phyloP scores from a whole-genome alignment of 1,140 invertebrate species.

The Zaprionus africanus region DNA sequence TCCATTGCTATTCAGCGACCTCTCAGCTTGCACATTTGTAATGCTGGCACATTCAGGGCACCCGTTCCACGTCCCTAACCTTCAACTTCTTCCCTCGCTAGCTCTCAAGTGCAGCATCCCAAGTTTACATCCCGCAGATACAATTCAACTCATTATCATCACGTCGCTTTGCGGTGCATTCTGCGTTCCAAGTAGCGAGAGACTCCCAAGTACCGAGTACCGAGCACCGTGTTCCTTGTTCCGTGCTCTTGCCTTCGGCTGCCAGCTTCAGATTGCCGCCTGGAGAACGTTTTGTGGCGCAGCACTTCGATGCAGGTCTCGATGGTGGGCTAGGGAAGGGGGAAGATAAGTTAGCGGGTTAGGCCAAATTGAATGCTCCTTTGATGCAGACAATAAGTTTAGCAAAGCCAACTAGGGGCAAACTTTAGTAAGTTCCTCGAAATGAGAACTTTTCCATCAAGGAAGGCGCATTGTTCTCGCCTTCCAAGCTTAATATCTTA shows the following conservation, averaged over 20 bases:
- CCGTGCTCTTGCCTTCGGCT: not conserved
- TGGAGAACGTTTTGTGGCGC: constrained; percentile 40
- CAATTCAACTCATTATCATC: constrained; percentile 72
- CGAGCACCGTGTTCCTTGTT: not conserved
- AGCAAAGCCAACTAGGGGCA: constrained; percentile 26
- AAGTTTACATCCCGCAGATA: constrained; percentile 39
- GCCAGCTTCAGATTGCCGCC: constrained; percentile 50
- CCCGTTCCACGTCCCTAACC: not conserved
- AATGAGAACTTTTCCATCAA: not conserved
- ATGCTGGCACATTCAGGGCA: constrained; percentile 57
- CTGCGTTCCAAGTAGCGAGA: constrained; percentile 32
- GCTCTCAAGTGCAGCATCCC: constrained; percentile 20
- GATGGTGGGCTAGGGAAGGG: constrained; percentile 37
- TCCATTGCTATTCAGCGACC: constrained; percentile 21
- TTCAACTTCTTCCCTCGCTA: constrained; percentile 13
- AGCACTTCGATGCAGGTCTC: constrained; percentile 44
- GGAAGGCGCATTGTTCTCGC: not conserved
- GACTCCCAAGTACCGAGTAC: not conserved
- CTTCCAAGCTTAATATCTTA: too few relatives aligned
- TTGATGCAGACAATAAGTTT: constrained; percentile 32
- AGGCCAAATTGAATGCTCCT: constrained; percentile 52
- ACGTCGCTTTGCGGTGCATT: constrained; percentile 65
- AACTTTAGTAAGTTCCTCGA: constrained; percentile 21
- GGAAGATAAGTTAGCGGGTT: constrained; percentile 34
- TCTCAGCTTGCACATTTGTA: constrained; percentile 37